These are phyloP conservation scores for Rhagonycha lutea DNA, from an alignment of 2,888 invertebrate genomes.

Conservation along the genomic window DNA sequence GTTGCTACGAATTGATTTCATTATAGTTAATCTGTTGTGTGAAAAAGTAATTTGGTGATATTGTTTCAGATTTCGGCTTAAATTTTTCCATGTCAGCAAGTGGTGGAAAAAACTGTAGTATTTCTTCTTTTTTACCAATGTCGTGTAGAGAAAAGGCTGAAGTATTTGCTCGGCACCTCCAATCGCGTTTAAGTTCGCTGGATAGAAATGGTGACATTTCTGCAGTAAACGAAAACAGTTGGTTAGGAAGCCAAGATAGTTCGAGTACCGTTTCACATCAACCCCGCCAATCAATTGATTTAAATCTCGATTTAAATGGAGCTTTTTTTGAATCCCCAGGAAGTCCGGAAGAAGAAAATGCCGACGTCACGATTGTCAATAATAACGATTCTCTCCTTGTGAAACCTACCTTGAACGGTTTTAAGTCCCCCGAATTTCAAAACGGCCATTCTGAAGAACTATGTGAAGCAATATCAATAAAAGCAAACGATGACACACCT, in stretches of 20 bases:
- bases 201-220: slow-evolving; percentile 59
- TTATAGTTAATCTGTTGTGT: not conserved
- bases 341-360: slow-evolving; percentile 65
- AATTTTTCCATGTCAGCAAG: slow-evolving; percentile 46
- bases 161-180: slow-evolving; percentile 78
- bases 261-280: slow-evolving; percentile 56
- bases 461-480: not conserved
- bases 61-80: slow-evolving; percentile 23
- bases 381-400: slow-evolving; percentile 41
- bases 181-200: slow-evolving; percentile 73
- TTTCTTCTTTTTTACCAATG: slow-evolving; percentile 73
- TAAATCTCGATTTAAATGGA: slow-evolving; percentile 68
- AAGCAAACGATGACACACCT: not conserved
- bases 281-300: slow-evolving; percentile 55
- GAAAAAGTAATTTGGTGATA: slow-evolving; percentile 8
- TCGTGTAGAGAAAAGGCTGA: slow-evolving; percentile 81
- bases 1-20: not conserved
- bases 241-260: slow-evolving; percentile 50
- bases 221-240: slow-evolving; percentile 49
- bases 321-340: slow-evolving; percentile 69
- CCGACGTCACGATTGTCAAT: slow-evolving; percentile 46
- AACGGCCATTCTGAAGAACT: not conserved
- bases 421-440: not conserved
- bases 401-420: slow-evolving; percentile 37
- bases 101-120: slow-evolving; percentile 64